These are phyloP conservation scores for Agrotis exclamationis DNA, from an alignment of 2,888 invertebrate genomes.

Conservation along the genomic window DNA sequence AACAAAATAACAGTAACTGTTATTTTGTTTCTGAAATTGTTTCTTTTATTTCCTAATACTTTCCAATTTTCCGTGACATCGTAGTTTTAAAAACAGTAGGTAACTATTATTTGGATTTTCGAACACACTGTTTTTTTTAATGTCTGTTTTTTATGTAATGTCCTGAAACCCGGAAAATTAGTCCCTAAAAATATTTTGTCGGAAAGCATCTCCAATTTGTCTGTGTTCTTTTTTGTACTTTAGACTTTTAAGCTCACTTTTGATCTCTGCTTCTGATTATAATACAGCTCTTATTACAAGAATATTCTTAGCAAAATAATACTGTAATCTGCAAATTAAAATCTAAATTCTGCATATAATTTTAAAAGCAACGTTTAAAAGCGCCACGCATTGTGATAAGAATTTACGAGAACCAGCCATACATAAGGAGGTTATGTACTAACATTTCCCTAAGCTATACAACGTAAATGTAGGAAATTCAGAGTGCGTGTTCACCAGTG, in stretches of 20 bases:
- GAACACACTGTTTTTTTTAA: too few species aligned
- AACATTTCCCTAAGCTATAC: slow-evolving; percentile 33
- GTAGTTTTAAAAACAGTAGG: neutral
- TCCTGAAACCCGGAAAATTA: too few species aligned
- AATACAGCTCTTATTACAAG: too few species aligned
- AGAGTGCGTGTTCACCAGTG: slow-evolving; percentile 52
- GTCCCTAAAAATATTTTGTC: too few species aligned
- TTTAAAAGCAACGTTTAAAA: slow-evolving; percentile 38
- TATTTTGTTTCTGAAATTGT: neutral
- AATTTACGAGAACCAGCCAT: slow-evolving; percentile 37
- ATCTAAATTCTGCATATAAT: slow-evolving; percentile 55
- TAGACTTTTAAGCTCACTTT: too few species aligned
- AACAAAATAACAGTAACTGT: neutral
- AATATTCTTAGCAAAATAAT: neutral
- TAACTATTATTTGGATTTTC: too few species aligned
- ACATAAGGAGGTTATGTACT: slow-evolving; percentile 41
- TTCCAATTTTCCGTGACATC: neutral
- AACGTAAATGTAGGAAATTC: slow-evolving; percentile 31
- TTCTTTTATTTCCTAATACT: neutral
- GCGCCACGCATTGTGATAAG: slow-evolving; percentile 41
- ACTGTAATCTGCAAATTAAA: slow-evolving; percentile 42
- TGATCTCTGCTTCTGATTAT: too few species aligned
- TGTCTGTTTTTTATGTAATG: too few species aligned
- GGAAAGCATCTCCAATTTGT: too few species aligned
- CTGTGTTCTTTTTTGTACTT: too few species aligned